Evolutionary conservation across 1,140 invertebrate species (phyloP), one percentile per base, ranked within the genome.

Genomic region (Caenorhabditis inopinata): DNA sequence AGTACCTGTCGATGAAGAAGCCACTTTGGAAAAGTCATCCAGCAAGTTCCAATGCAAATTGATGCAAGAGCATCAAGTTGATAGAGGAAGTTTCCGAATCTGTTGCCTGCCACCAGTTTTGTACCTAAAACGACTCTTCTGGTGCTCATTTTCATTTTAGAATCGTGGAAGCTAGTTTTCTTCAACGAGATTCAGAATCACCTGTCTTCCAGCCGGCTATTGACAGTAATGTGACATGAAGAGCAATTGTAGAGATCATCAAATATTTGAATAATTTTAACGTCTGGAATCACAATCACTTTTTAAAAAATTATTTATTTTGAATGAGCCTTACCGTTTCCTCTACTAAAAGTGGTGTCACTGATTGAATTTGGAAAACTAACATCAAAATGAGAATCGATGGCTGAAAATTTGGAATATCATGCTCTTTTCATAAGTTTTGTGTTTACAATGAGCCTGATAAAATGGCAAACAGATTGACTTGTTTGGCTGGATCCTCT

Each of bases 1-100:
- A n/a, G 49, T 23, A 21, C 86, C 78, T 88, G 87, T 79, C 87
- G 51, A 74, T 88, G 85, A 12, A 88, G 80, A 0, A 88, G 85
- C 87, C 87, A 88, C 29, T 88, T 75, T 12, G 87, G 87, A 75
- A 85, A 82, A 14, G 83, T 74, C 12, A 88, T 75, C 87, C 87
- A 88, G 2, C 86, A 85, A 42, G 79, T 78, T 78, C 87, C 87
- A 58, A 88, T 88, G 29, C 80, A 62, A 46, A 88, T 85, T 7
- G 87, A 85, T 14, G 87, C 87, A 23, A 88, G 47, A 7, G 87
- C 76, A 74, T 88, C 87, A 23, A 88, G 35, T 73, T 88, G 87
- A 75, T 88, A 88, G 4, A 88, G 79, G 46, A 78, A 42, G 46
- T 87, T 88, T 42, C 86, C 84, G 25, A 85, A 58, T 38, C 29